Percentiles rank a stretch among this genome's conserved stretches.
Conservation (phyloP, 1,140 invertebrate genomes). For the Hyles vespertilio region DNA sequence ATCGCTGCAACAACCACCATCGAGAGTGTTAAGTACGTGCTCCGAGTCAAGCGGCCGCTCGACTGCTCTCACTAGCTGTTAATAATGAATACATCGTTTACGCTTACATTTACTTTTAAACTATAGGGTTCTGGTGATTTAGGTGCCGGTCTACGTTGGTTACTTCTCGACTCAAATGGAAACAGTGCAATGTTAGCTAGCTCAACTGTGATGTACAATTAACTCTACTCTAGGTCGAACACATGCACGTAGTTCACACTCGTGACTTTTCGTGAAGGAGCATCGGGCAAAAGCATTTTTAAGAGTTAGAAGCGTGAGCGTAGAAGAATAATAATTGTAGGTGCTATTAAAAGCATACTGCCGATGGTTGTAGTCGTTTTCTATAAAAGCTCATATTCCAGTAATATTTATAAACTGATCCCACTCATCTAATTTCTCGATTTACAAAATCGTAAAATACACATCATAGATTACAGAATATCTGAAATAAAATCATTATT, state of each 20-base stretch:
- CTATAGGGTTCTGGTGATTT: not conserved
- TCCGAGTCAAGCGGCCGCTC: not conserved
- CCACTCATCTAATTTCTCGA: constrained; percentile 13
- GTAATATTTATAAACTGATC: constrained; percentile 42
- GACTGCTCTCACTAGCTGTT: not conserved
- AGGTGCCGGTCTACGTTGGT: not conserved
- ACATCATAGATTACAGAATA: too few relatives aligned
- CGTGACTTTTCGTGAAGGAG: too few relatives aligned
- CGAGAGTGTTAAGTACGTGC: constrained; percentile 13
- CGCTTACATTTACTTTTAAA: not conserved
- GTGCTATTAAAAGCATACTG: too few relatives aligned
- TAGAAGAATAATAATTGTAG: too few relatives aligned
- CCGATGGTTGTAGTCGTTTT: too few relatives aligned
- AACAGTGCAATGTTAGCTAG: constrained; percentile 2
- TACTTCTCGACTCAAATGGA: not conserved
- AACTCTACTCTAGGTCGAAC: not conserved
- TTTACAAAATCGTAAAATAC: too few relatives aligned
- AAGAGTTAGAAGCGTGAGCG: too few relatives aligned
- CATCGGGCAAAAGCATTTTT: too few relatives aligned
- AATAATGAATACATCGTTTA: constrained; percentile 72
- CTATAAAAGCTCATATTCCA: too few relatives aligned
- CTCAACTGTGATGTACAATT: not conserved
- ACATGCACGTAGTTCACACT: constrained; percentile 1
- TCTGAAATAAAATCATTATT: too few relatives aligned
- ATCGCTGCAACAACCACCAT: constrained; percentile 77